Base-by-base conservation (phyloP, 1,140 invertebrate genomes). In the Leptopilina clavipes region DNA sequence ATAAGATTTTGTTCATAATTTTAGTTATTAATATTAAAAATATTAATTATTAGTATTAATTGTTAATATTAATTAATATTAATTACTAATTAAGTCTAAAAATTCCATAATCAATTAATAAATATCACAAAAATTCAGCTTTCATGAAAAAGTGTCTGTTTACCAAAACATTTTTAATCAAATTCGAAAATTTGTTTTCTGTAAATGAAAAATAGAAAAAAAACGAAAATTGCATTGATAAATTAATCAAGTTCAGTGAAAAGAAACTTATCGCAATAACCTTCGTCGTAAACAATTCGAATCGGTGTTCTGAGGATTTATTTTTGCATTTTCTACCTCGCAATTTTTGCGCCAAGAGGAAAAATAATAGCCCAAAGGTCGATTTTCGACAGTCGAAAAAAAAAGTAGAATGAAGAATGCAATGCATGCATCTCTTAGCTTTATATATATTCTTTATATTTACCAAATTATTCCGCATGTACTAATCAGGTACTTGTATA, bases 401-500 rank as follows among this genome's bases (percentile, higher is more conserved):
- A 40, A 40, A 65, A 65, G 22, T n/a, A n/a, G 59, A 65, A 65
- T 65, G 59, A 65, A 65, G 59, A 65, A 65, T 31, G 59, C 14
- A 22, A 65, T 65, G 59, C 59, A 65, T 65, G 59, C 19, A n/a
- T 65, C 22, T 65, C 59, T 40, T 65, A 65, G 59, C 25, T 65
- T n/a, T 52, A 52, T 8, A 52, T 40, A 8, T 17, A n/a, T 19
- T 31, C 11, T 65, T 31, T 65, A 37, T 31, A 65, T 10, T 31
- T 31, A 31, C 12, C 25, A 31, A 65, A 31, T 65, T 31, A 19
- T 59, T n/a, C 43, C 31, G 79, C 79, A 80, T 80, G 79, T 45
- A 75, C 44, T 71, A 65, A 25, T 65, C 9, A 65, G 14, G 59
- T 65, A 65, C 59, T 59, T 25, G 54, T 59, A 59, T 31, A 31